phyloP scores from a whole-genome alignment of 2,113 vertebrate species.

The Phoenicopterus ruber region DNA sequence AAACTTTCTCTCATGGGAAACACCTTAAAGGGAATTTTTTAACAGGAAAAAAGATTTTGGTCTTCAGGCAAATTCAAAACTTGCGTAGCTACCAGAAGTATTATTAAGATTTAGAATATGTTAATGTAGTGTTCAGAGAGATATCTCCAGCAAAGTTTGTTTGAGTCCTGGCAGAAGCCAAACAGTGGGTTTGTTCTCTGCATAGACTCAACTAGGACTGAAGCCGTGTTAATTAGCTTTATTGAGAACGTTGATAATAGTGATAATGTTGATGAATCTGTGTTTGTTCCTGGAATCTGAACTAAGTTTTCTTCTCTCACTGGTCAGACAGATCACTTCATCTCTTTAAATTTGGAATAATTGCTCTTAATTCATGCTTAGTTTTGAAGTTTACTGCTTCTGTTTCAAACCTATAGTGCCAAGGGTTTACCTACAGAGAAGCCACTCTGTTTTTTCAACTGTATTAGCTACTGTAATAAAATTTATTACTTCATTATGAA shows the following conservation, averaged over 20 bases:
- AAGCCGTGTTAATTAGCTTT: neutral
- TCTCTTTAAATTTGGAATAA: neutral
- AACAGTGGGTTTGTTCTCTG: neutral
- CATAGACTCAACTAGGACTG: neutral
- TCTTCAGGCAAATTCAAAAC: neutral
- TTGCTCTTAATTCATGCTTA: neutral
- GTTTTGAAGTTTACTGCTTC: neutral
- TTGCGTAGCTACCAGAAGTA: neutral
- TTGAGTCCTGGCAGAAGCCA: neutral
- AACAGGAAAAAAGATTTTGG: neutral
- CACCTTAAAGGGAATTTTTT: neutral
- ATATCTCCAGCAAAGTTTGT: neutral
- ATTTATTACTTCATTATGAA: neutral
- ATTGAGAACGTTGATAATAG: neutral
- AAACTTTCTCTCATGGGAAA: neutral
- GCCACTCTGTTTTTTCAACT: neutral
- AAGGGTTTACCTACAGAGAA: neutral
- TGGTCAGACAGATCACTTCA: neutral
- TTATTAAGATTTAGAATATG: neutral
- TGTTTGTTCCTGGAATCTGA: neutral
- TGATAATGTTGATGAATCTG: neutral
- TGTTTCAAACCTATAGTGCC: neutral
- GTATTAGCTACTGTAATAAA: neutral
- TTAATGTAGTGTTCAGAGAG: neutral
- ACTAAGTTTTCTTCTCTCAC: neutral